These are phyloP conservation scores for Augiades crinisus DNA, from an alignment of 2,888 invertebrate genomes.

Conservation along the genomic window DNA sequence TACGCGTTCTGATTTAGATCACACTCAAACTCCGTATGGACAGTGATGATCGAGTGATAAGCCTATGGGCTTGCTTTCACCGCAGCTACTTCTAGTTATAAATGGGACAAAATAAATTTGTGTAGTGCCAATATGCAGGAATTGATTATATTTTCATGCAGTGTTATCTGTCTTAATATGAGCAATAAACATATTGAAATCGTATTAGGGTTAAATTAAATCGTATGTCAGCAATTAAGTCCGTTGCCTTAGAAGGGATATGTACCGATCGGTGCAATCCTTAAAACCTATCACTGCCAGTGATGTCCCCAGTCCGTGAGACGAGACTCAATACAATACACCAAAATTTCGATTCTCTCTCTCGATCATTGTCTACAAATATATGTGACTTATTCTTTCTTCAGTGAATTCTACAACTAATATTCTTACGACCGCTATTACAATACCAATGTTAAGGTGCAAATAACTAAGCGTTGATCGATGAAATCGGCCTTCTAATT, in stretches of 20 bases:
- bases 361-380: background rate
- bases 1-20: too few relatives aligned
- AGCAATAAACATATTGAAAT: background rate
- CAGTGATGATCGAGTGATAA: too few relatives aligned
- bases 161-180: background rate
- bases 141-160: background rate
- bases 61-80: too few relatives aligned
- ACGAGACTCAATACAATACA: background rate
- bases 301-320: background rate
- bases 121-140: constrained; percentile 14
- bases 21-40: too few relatives aligned
- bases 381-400: too few relatives aligned
- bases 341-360: background rate
- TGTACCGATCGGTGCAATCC: background rate
- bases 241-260: constrained; percentile 2
- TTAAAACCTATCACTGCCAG: background rate
- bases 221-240: background rate
- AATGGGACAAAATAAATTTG: background rate
- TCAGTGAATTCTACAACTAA: too few relatives aligned
- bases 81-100: background rate
- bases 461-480: too few relatives aligned
- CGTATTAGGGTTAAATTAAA: background rate
- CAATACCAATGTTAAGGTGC: too few relatives aligned
- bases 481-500: too few relatives aligned
- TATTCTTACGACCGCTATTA: too few relatives aligned